phyloP scores from a whole-genome alignment of 2,888 invertebrate genomes.

The Cynaeus angustus region DNA sequence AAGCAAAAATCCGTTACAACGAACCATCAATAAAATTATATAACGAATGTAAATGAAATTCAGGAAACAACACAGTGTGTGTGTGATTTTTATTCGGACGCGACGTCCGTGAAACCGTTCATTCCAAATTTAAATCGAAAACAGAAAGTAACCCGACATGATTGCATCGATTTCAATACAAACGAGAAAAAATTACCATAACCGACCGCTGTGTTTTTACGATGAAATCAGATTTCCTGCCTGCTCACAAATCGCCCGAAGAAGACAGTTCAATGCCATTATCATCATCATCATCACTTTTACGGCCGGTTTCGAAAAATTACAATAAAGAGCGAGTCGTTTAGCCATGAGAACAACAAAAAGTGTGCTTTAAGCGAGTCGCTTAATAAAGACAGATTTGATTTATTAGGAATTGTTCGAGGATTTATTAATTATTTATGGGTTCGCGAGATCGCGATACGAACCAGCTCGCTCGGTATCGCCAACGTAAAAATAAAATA shows the following conservation, averaged over 20 bases:
- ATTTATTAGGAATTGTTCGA: constrained; percentile 42
- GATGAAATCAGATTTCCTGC: constrained; percentile 29
- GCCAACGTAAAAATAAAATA: no score
- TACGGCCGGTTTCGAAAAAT: constrained; percentile 34
- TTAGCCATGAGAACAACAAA: constrained; percentile 34
- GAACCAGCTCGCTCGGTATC: not conserved
- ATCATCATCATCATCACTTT: constrained; percentile 28
- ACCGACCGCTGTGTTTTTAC: constrained; percentile 10
- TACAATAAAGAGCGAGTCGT: constrained; percentile 31
- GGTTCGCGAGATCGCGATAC: constrained; percentile 16
- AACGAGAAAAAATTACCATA: constrained; percentile 20
- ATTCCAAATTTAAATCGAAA: constrained; percentile 21
- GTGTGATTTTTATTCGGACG: constrained; percentile 24
- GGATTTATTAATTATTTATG: constrained; percentile 46
- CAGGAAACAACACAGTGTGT: constrained; percentile 17
- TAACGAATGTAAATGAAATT: constrained; percentile 40
- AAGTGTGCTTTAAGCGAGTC: constrained; percentile 33
- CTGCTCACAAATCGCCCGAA: constrained; percentile 19
- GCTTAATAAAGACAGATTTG: constrained; percentile 31
- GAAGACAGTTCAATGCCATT: constrained; percentile 41
- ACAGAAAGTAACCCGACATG: constrained; percentile 15
- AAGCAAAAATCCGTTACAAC: constrained; percentile 43
- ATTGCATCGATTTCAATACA: constrained; percentile 31
- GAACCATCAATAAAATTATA: constrained; percentile 36
- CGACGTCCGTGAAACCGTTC: constrained; percentile 11